phyloP scores from a whole-genome alignment of 2,888 invertebrate genomes.

The Rotaria socialis region DNA sequence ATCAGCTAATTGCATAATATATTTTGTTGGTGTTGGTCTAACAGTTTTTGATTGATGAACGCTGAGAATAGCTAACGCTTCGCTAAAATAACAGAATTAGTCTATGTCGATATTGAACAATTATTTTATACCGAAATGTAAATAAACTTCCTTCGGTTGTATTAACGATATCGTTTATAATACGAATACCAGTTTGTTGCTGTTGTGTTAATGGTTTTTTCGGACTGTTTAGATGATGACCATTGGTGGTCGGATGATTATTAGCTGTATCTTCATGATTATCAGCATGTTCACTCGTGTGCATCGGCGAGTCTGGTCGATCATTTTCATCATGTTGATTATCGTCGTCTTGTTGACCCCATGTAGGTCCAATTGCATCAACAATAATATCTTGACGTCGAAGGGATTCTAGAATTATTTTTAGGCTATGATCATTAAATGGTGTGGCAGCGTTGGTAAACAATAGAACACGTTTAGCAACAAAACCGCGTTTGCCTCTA shows the following conservation, averaged over 20 bases:
- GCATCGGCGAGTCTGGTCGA: background rate
- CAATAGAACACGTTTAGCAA: constrained; percentile 65
- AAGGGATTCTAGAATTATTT: constrained; percentile 64
- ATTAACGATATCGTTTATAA: constrained; percentile 54
- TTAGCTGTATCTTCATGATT: background rate
- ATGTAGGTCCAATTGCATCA: constrained; percentile 63
- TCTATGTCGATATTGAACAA: too few relatives aligned
- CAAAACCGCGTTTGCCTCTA: constrained; percentile 60
- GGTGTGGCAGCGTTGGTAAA: constrained; percentile 63
- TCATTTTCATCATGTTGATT: constrained; percentile 49
- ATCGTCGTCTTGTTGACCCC: constrained; percentile 51
- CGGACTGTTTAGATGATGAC: constrained; percentile 45
- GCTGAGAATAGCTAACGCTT: constrained; percentile 65
- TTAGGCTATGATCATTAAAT: constrained; percentile 62
- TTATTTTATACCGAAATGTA: constrained; percentile 54
- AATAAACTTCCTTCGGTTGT: constrained; percentile 58
- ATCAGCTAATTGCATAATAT: constrained; percentile 64
- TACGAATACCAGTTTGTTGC: constrained; percentile 54
- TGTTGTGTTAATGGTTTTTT: constrained; percentile 54
- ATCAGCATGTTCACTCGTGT: background rate
- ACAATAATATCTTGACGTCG: constrained; percentile 65
- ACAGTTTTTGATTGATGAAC: constrained; percentile 56
- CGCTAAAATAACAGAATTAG: constrained; percentile 52
- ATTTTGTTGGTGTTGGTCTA: constrained; percentile 67
- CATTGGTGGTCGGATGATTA: constrained; percentile 48